A percentile compares a stretch with the other conserved stretches of the same genome.
These are phyloP conservation scores for Platycercus adscitus DNA, from an alignment of 2,113 vertebrate species.

Conservation along the genomic window DNA sequence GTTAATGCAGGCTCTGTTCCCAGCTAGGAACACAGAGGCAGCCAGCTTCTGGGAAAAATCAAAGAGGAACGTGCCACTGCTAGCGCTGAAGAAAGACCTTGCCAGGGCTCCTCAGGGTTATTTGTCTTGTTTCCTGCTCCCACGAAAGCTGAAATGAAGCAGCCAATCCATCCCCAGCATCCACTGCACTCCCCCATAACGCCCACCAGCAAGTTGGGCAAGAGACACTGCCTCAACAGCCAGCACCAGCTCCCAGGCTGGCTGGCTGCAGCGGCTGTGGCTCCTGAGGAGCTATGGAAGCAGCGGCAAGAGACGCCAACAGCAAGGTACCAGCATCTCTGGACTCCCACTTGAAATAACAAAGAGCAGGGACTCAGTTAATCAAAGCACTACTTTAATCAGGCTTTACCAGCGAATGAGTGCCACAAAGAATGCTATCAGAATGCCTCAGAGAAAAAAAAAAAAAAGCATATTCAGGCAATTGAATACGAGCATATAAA, in stretches of 20 bases:
- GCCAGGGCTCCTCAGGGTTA: background rate
- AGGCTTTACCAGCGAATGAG: background rate
- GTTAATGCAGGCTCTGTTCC: background rate
- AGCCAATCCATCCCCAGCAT: conserved; percentile 36
- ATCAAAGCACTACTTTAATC: background rate
- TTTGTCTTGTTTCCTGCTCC: conserved; percentile 17
- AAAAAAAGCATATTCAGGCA: background rate
- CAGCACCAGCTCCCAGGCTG: background rate
- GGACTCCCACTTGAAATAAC: background rate
- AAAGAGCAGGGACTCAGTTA: background rate
- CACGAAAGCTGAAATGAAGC: background rate
- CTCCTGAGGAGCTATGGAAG: background rate
- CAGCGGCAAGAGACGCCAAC: background rate
- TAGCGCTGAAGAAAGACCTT: background rate
- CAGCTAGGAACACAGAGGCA: background rate
- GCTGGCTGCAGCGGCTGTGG: background rate
- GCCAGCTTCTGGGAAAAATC: background rate
- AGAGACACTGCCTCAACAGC: background rate
- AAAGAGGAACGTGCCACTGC: background rate
- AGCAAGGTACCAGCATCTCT: background rate
- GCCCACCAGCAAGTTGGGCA: conserved; percentile 8
- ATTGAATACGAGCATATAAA: background rate
- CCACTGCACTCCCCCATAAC: conserved; percentile 12
- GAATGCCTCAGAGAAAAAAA: background rate
- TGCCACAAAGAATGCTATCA: background rate